Percentiles rank a stretch among this genome's conserved stretches.
phyloP scores from a whole-genome alignment of 2,888 invertebrate species.

The Harpalus rubripes region DNA sequence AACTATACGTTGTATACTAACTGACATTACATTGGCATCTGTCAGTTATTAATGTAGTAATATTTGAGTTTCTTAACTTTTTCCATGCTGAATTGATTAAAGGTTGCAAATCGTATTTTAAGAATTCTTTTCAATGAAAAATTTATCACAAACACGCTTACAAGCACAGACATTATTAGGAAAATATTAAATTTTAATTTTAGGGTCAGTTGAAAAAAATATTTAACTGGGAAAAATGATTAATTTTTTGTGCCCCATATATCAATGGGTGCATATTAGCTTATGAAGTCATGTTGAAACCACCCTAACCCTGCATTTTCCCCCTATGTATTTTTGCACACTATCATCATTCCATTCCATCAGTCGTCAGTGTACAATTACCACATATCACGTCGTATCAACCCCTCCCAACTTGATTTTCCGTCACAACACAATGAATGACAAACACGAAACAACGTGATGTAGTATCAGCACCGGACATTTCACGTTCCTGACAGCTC shows the following conservation, averaged over 20 bases:
- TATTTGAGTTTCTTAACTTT: too few relatives aligned
- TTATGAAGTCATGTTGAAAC: neutral
- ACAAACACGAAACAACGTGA: constrained; percentile 36
- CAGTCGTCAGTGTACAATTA: constrained; percentile 1
- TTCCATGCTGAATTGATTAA: too few relatives aligned
- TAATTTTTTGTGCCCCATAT: neutral
- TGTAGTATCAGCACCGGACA: constrained; percentile 29
- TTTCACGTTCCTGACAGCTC: neutral
- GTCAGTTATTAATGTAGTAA: too few relatives aligned
- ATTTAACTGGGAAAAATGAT: neutral
- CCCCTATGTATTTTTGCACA: neutral
- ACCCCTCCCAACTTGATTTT: constrained; percentile 1
- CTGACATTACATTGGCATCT: too few relatives aligned
- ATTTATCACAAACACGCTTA: too few relatives aligned
- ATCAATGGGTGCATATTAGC: neutral
- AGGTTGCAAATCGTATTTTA: too few relatives aligned
- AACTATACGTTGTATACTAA: too few relatives aligned
- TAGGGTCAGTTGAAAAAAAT: neutral
- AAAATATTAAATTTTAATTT: too few relatives aligned
- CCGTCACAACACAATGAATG: constrained; percentile 35
- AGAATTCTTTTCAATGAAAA: too few relatives aligned
- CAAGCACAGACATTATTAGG: too few relatives aligned
- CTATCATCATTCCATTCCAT: neutral
- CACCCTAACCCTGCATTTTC: neutral
- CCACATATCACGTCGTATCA: constrained; percentile 25